Conservation (phyloP, 2,888 invertebrate genomes). For the Clistopyga incitator region DNA sequence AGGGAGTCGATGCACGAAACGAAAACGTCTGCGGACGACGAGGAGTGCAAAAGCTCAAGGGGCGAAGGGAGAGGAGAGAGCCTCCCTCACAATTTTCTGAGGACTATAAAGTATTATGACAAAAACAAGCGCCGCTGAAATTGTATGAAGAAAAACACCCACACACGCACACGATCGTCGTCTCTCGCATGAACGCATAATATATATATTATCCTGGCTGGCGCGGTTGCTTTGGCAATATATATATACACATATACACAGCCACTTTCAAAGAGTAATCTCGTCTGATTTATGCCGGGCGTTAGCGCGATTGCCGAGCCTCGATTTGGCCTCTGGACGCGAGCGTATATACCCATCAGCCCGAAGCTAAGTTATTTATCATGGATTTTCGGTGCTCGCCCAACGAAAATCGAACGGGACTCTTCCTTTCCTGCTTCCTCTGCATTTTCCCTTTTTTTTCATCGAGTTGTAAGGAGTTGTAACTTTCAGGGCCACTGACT, state of each 20-base stretch:
- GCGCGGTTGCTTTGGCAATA: constrained; percentile 6
- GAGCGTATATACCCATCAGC: constrained; percentile 34
- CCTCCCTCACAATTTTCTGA: constrained; percentile 71
- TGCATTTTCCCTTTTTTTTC: constrained; percentile 40
- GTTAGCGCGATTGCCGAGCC: constrained; percentile 67
- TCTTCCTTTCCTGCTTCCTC: constrained; percentile 22
- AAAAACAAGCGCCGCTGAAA: constrained; percentile 74
- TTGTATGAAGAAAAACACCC: constrained; percentile 39
- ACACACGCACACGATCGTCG: constrained; percentile 21
- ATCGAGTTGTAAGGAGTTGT: neutral
- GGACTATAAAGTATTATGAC: constrained; percentile 79
- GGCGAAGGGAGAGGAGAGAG: constrained; percentile 15
- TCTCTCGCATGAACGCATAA: constrained; percentile 53
- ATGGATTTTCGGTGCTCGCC: constrained; percentile 63
- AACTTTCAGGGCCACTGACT: neutral
- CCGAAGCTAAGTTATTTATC: constrained; percentile 61
- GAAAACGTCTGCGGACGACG: constrained; percentile 62
- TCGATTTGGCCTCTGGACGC: constrained; percentile 64
- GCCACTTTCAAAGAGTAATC: constrained; percentile 68
- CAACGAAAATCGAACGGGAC: constrained; percentile 65
- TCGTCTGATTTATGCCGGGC: constrained; percentile 69
- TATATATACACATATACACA: constrained; percentile 20
- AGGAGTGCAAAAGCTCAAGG: constrained; percentile 17
- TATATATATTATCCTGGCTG: constrained; percentile 53
- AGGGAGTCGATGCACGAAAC: constrained; percentile 67